Evolutionary conservation across 2,113 vertebrate genomes (phyloP), one percentile per base, ranked within the genome.

Genomic region (Galbula dea): DNA sequence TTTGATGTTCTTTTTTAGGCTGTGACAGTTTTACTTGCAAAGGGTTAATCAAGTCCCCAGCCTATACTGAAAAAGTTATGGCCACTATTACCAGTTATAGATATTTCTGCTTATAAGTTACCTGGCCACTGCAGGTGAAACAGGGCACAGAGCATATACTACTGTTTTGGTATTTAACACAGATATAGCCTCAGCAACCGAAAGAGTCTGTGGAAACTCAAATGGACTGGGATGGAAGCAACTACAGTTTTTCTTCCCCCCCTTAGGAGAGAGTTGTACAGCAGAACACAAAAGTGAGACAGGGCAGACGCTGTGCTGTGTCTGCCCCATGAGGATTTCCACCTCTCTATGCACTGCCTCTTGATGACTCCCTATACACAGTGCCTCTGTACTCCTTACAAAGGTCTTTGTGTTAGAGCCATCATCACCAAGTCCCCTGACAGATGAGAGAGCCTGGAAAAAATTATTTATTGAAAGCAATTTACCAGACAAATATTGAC

Each of bases 251-350:
- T 57, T 17, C 55, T 71, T n/a, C 19, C 22, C 41, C n/a, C 34
- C 43, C 58, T 71, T 65, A 1, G 2, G 17, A 15, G 23, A 67
- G 48, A 71, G 66, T 15, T 61, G 41, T 23, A 29, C 2, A 11
- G 15, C 49, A 69, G 49, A 72, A 45, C 0, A 0, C 10, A 12
- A 10, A 67, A 57, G 18, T 22, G 23, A 74, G 41, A 14, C 0
- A 0, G 10, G 20, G 37, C 32, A 83, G 59, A 48, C 49, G 17
- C 19, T 72, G 36, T 30, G 14, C 7, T 26, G 34, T 29, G 24
- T 32, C 54, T 37, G 23, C 26, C 52, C 32, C 22, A 7, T 32
- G n/a, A 68, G 54, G 26, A 79, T 72, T 66, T 93, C 71, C 69
- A 37, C 12, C 13, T 11, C 34, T n/a, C 22, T 55, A 2, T 0